A percentile compares a stretch with the other conserved stretches of the same genome.
Evolutionary conservation across 2,113 vertebrate genomes (phyloP).

Genomic region (Ammodytes dubius): DNA sequence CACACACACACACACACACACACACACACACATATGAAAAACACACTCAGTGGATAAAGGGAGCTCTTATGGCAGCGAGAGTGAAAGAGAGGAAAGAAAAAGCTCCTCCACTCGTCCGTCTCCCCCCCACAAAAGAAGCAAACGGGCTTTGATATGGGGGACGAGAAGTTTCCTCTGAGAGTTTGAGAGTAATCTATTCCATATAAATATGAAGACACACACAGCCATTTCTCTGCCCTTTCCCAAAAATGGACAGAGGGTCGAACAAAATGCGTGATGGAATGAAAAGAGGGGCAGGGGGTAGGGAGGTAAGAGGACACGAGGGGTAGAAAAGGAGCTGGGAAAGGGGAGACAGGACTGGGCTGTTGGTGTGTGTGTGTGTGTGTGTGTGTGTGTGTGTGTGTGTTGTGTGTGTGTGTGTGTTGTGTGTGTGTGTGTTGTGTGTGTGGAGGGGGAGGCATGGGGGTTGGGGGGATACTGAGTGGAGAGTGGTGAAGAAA

Average conservation of each 20-base stretch:
- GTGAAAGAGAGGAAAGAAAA: slow-evolving; percentile 34
- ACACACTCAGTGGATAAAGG: slow-evolving; percentile 60
- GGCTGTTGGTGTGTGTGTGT: not conserved
- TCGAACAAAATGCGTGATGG: slow-evolving; percentile 54
- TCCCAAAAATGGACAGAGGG: slow-evolving; percentile 17
- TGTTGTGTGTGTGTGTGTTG: not conserved
- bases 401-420: not conserved
- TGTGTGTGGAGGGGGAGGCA: not conserved
- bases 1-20: slow-evolving; percentile 22
- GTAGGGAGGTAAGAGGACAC: slow-evolving; percentile 58
- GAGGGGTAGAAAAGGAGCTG: slow-evolving; percentile 28
- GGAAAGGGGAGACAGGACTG: slow-evolving; percentile 35
- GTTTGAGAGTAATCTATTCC: slow-evolving; percentile 72
- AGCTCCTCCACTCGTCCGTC: slow-evolving; percentile 46
- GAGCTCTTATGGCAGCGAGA: slow-evolving; percentile 55
- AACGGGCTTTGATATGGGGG: slow-evolving; percentile 70
- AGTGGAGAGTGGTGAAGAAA: slow-evolving; percentile 39
- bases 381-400: not conserved
- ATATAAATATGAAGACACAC: slow-evolving; percentile 60
- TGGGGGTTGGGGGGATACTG: slow-evolving; percentile 27
- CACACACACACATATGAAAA: not conserved
- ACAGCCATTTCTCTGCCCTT: slow-evolving; percentile 63
- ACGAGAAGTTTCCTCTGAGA: slow-evolving; percentile 60
- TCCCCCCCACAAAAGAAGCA: slow-evolving; percentile 61
- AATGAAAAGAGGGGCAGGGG: slow-evolving; percentile 64